Evolutionary conservation across 2,888 invertebrate species (phyloP).

Genomic region (Smittia sp.): DNA sequence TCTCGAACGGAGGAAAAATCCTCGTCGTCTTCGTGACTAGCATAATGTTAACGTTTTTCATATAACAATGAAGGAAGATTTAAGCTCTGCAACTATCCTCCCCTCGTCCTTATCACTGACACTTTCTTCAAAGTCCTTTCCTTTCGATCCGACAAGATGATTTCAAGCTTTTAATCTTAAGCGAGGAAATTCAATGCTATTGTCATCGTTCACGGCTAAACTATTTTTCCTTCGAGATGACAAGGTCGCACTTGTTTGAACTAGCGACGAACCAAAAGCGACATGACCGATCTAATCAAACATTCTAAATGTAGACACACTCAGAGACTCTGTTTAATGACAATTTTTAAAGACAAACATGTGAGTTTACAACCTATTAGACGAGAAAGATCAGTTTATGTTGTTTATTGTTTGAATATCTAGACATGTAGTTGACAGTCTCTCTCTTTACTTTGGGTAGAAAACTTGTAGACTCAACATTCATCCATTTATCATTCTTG

Average conservation of each 20-base stretch:
- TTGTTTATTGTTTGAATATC: neutral
- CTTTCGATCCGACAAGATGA: neutral
- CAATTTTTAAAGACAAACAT: slow-evolving; percentile 23
- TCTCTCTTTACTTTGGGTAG: neutral
- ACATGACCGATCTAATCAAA: neutral
- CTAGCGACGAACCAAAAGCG: too few species aligned
- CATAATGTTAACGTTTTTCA: slow-evolving; percentile 14
- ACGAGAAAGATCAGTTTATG: neutral
- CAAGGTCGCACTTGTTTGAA: too few species aligned
- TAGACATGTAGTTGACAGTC: slow-evolving; percentile 1
- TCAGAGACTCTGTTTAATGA: slow-evolving; percentile 1
- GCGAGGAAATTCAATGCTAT: too few species aligned
- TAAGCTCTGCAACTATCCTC: neutral
- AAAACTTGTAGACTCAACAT: too few species aligned
- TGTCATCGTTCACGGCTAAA: too few species aligned
- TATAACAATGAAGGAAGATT: slow-evolving; percentile 5
- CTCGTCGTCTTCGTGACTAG: neutral
- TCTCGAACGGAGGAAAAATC: slow-evolving; percentile 44
- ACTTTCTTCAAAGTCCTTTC: neutral
- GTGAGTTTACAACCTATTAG: neutral
- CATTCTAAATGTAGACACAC: neutral
- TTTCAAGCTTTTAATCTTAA: neutral
- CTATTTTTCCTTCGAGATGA: too few species aligned
- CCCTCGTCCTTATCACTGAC: neutral
- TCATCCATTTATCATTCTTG: too few species aligned